phyloP scores from a whole-genome alignment of 53 echinoderm and acorn worm genomes.

The Actinopyga echinites region DNA sequence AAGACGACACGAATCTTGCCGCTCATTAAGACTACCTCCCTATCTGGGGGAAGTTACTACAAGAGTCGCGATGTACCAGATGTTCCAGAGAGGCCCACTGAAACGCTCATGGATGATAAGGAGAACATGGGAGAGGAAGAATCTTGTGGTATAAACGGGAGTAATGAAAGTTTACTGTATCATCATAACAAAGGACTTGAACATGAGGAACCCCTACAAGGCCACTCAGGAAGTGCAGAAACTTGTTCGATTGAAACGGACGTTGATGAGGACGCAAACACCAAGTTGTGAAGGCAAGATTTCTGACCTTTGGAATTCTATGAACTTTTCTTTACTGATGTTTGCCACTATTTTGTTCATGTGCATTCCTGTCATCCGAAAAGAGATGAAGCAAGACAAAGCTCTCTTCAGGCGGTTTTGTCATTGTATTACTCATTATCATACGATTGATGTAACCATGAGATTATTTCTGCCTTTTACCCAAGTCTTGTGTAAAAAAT shows the following conservation, averaged over 20 bases:
- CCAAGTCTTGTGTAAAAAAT: too few species aligned
- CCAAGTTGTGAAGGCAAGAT: too few species aligned
- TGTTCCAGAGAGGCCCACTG: slow-evolving; percentile 23
- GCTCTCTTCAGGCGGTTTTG: too few species aligned
- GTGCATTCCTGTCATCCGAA: too few species aligned
- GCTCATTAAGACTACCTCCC: slow-evolving; percentile 4
- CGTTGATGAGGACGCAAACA: not conserved
- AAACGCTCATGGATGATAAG: not conserved
- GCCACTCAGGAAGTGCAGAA: not conserved
- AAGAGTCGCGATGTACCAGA: not conserved
- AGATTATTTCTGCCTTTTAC: too few species aligned
- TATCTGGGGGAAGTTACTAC: not conserved
- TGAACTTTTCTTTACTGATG: too few species aligned
- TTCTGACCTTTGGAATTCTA: too few species aligned
- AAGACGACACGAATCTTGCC: not conserved
- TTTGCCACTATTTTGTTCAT: too few species aligned
- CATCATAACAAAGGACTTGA: not conserved
- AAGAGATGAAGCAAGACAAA: too few species aligned
- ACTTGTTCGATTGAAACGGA: not conserved
- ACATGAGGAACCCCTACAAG: too few species aligned
- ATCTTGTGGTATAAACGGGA: not conserved
- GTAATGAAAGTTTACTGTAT: not conserved
- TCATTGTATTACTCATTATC: too few species aligned
- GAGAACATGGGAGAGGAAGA: not conserved
- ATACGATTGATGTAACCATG: too few species aligned